Evolutionary conservation across 2,797 vertebrate genomes (phyloP).

Genomic region (Malurus leucopterus): DNA sequence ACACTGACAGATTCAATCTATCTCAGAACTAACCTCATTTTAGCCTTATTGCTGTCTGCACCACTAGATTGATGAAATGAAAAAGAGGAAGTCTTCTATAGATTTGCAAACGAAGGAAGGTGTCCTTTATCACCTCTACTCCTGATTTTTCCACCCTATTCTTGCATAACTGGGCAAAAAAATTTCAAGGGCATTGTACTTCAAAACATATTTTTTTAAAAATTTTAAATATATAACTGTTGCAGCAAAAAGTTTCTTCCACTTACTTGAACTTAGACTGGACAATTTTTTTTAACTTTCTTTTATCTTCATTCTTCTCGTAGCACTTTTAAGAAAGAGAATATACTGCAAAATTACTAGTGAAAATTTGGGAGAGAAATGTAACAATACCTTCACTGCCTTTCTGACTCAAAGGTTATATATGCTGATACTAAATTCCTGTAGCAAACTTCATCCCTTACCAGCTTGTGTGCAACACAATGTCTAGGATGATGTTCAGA

Average conservation of each 20-base stretch:
- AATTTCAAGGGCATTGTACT: neutral
- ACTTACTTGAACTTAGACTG: neutral
- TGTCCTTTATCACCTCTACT: neutral
- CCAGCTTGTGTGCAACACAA: neutral
- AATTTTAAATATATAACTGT: too few relatives aligned
- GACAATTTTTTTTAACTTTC: neutral
- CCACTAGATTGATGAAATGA: constrained; percentile 8
- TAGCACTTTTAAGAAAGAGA: neutral
- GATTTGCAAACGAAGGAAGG: neutral
- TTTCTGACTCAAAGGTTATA: neutral
- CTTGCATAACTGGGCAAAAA: neutral
- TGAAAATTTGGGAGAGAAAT: neutral
- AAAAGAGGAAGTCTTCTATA: constrained; percentile 12
- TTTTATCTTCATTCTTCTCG: neutral
- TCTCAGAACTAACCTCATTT: constrained; percentile 58
- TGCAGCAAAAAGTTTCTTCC: neutral
- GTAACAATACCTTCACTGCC: fast-evolving
- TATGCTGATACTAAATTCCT: neutral
- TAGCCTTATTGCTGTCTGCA: constrained; percentile 38
- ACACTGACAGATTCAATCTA: constrained; percentile 50
- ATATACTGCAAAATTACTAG: neutral
- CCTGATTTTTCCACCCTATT: neutral
- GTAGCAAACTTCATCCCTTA: neutral
- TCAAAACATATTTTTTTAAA: neutral
- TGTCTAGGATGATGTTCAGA: neutral